Evolutionary conservation across 2,113 vertebrate species (phyloP).

Genomic region (Urocitellus parryii): DNA sequence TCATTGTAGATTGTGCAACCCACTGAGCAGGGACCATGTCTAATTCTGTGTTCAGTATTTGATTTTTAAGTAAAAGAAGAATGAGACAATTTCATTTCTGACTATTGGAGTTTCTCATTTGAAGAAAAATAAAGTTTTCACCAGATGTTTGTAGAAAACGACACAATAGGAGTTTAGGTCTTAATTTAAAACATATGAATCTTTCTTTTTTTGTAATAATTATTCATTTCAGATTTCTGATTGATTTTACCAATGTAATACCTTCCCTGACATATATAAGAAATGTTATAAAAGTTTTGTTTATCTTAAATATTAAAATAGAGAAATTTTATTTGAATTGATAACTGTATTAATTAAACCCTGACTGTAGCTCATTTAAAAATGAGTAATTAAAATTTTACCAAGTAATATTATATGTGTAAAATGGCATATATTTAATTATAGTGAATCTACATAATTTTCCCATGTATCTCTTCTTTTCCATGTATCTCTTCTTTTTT

Average conservation of each 20-base stretch:
- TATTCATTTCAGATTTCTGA: not conserved
- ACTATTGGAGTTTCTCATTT: slow-evolving; percentile 64
- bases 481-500: no score
- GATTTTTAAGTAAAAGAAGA: slow-evolving; percentile 73
- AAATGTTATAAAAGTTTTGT: slow-evolving; percentile 6
- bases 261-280: not conserved
- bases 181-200: slow-evolving; percentile 55
- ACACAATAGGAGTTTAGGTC: not conserved
- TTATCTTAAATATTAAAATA: slow-evolving; percentile 49
- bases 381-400: not conserved
- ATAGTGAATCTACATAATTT: not conserved
- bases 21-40: slow-evolving; percentile 30
- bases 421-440: not conserved
- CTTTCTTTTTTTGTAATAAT: slow-evolving; percentile 31
- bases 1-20: not conserved
- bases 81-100: slow-evolving; percentile 66
- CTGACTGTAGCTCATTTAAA: slow-evolving; percentile 24
- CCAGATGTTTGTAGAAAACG: not conserved
- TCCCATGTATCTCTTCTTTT: not conserved
- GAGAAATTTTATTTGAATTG: not conserved
- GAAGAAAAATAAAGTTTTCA: slow-evolving; percentile 59
- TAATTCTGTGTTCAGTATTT: slow-evolving; percentile 59
- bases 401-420: not conserved
- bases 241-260: slow-evolving; percentile 23
- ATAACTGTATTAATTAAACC: not conserved